Percentiles rank a stretch among this genome's conserved stretches.
Conservation (phyloP, 2,888 invertebrate species). For the Hydraecia micacea region DNA sequence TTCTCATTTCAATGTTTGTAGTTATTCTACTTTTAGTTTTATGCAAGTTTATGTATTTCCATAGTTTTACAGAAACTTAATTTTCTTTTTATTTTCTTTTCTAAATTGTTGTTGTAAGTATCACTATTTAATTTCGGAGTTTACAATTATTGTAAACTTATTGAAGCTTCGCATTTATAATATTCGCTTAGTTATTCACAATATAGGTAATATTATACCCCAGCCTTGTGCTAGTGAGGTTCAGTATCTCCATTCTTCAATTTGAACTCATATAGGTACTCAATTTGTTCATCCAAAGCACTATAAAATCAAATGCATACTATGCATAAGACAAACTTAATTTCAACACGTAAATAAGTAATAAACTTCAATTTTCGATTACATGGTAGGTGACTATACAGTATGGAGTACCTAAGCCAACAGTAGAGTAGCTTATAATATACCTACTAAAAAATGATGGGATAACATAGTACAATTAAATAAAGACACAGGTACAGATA, state of each 20-base stretch:
- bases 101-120: background rate
- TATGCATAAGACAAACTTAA: background rate
- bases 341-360: background rate
- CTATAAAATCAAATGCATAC: background rate
- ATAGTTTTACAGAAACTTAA: conserved; percentile 43
- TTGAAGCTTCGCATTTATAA: background rate
- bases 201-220: background rate
- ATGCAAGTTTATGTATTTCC: conserved; percentile 11
- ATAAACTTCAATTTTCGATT: background rate
- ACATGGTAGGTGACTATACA: background rate
- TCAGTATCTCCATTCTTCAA: background rate
- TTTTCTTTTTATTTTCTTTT: conserved; percentile 25
- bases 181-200: conserved; percentile 2
- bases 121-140: background rate
- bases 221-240: conserved; percentile 20
- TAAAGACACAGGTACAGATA: background rate
- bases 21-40: conserved; percentile 19
- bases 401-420: background rate
- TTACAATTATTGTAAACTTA: background rate
- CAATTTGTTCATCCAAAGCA: background rate
- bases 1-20: background rate
- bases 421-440: background rate
- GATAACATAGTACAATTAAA: background rate
- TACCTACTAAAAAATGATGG: background rate
- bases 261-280: background rate